phyloP scores from a whole-genome alignment of 1,140 invertebrate genomes.

The Eulimnadia texana region DNA sequence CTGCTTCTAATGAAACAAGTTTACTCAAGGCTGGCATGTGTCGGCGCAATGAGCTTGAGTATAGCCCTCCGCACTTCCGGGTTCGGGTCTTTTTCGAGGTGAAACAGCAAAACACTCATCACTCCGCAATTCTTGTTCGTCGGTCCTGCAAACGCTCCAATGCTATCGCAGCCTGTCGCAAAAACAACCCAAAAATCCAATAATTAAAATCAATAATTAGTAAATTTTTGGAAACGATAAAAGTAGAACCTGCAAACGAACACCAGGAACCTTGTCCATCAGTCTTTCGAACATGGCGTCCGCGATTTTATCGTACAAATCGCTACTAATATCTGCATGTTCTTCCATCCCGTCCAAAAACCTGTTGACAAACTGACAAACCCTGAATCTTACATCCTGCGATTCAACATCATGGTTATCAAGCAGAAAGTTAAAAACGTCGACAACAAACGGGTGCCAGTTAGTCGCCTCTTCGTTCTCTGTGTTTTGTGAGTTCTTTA shows the following conservation, averaged over 20 bases:
- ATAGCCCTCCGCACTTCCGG: constrained; percentile 50
- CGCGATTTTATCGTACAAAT: constrained; percentile 53
- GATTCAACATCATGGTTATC: constrained; percentile 43
- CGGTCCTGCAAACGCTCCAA: constrained; percentile 65
- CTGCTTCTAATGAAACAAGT: too few relatives aligned
- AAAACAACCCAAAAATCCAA: constrained; percentile 55
- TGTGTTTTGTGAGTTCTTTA: constrained; percentile 28
- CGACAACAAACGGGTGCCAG: constrained; percentile 23
- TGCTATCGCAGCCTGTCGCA: constrained; percentile 60
- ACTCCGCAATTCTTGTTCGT: constrained; percentile 56
- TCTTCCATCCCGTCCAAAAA: constrained; percentile 55
- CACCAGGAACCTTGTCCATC: constrained; percentile 25
- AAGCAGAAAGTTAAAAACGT: constrained; percentile 38
- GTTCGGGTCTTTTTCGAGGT: constrained; percentile 58
- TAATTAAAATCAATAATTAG: too few relatives aligned
- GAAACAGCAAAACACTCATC: constrained; percentile 58
- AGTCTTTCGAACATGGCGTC: constrained; percentile 50
- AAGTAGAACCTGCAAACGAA: not conserved
- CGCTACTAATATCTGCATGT: constrained; percentile 58
- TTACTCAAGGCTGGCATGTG: constrained; percentile 20
- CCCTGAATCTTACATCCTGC: constrained; percentile 47
- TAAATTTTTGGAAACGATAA: too few relatives aligned
- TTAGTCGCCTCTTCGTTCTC: not conserved
- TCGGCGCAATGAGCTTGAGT: constrained; percentile 47
- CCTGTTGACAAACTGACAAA: constrained; percentile 58